Evolutionary conservation across 35 echinoderm and acorn worm genomes (phyloP), one percentile per base, ranked within the genome.

Genomic region (Strongylocentrotus purpuratus): DNA sequence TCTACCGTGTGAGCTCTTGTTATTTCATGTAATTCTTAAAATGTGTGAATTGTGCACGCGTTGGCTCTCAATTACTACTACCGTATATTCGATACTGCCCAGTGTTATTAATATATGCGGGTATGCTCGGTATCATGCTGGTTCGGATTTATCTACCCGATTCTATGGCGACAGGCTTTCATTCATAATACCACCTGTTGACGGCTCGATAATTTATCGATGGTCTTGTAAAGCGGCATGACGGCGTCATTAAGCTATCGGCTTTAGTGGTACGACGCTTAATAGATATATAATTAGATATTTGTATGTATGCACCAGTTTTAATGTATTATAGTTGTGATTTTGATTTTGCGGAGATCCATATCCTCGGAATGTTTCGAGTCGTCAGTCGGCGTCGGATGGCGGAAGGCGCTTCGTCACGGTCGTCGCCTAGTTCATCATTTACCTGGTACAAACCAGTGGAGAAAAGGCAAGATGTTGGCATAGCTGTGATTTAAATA

Each of bases 391-490:
- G n/a, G n/a, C n/a, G n/a, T n/a, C n/a, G n/a, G n/a, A n/a, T n/a
- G n/a, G n/a, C n/a, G 20, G 22, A 78, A 4, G 65, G 20, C 65
- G 22, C 18, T 22, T n/a, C 25, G 3, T n/a, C 22, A 33, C 20
- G 2, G 48, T 58, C 1, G 48, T 58, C 91, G 10, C 10, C 13
- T 0, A 4, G 4, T 71, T 71, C 61, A n/a, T 71, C 61, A 25
- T n/a, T 10, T 14, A 11, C 50, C 50, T 10, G 50, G 10, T 71
- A 28, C n/a, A 85, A 45, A 91, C 52, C 47, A 95, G 65, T 95
- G 95, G 31, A 88, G 60, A 92, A 92, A 90, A 95, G 95, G 95
- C 95, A 95, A 95, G 95, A 95, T 95, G 95, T 95, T 95, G 95
- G 95, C 95, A 95, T 95, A 95, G 95, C 95, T 95, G 95, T 95